Conservation (phyloP, 2,113 vertebrate genomes). For the Pluvialis apricaria region DNA sequence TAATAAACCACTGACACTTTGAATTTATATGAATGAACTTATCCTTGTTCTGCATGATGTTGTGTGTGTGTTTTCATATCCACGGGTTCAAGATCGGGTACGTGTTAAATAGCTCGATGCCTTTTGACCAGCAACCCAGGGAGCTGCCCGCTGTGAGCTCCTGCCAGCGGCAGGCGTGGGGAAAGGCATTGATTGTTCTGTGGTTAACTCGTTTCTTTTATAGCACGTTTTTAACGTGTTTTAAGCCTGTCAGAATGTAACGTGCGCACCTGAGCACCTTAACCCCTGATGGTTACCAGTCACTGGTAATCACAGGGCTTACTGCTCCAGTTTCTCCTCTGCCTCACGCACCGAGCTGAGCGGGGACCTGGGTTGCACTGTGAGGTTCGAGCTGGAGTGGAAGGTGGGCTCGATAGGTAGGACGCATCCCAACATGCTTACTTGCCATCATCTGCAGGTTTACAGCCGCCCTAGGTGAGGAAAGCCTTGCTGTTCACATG, state of each 20-base stretch:
- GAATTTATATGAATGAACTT: neutral
- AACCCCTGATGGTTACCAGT: neutral
- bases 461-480: neutral
- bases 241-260: neutral
- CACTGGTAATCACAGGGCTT: neutral
- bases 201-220: neutral
- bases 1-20: neutral
- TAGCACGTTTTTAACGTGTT: neutral
- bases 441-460: neutral
- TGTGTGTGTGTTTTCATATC: neutral
- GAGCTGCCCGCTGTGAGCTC: neutral
- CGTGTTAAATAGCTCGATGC: neutral
- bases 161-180: neutral
- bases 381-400: fast-evolving
- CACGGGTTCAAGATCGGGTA: neutral
- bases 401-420: neutral
- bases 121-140: neutral
- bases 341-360: neutral
- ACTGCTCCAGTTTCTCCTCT: neutral
- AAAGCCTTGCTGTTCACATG: neutral
- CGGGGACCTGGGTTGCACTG: fast-evolving
- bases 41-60: neutral
- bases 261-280: neutral
- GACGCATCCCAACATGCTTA: fast-evolving
- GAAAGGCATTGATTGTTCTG: neutral